Conservation (phyloP, 2,113 vertebrate genomes). For the Rhynchopsitta pachyrhyncha region DNA sequence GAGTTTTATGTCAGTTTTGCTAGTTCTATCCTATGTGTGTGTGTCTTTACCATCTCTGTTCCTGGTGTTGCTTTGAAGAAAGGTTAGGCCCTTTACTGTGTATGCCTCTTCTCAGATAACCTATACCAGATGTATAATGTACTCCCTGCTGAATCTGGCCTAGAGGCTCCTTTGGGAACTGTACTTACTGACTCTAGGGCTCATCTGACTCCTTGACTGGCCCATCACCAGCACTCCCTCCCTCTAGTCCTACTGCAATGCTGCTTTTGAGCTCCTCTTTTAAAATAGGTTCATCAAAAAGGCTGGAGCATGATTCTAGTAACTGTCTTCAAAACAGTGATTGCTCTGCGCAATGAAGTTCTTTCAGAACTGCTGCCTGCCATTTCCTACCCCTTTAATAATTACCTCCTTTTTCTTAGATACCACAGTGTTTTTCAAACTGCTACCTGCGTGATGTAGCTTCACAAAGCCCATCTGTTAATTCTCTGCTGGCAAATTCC, state of each 20-base stretch:
- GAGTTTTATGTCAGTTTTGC: background rate
- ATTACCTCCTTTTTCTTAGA: constrained; percentile 1
- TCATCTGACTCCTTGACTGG: background rate
- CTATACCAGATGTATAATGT: background rate
- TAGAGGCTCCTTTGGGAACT: background rate
- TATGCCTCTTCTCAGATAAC: background rate
- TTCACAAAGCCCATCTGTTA: constrained; percentile 22
- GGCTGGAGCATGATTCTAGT: background rate
- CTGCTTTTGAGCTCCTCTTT: constrained; percentile 6
- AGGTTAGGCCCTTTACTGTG: background rate
- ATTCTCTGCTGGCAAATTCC: constrained; percentile 24
- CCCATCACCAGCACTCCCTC: background rate
- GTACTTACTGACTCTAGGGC: background rate
- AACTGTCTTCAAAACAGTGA: constrained; percentile 12
- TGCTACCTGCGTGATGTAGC: background rate
- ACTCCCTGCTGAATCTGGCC: background rate
- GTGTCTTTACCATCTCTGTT: background rate
- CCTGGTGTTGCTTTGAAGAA: background rate
- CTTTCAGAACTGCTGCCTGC: constrained; percentile 26
- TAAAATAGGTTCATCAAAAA: background rate
- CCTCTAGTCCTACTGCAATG: background rate
- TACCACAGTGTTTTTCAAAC: constrained; percentile 15
- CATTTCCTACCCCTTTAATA: constrained; percentile 40
- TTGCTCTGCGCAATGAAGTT: background rate
- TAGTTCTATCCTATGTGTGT: background rate